phyloP scores from a whole-genome alignment of 64 coral and sea anemone species.

The Stichodactyla helianthus region DNA sequence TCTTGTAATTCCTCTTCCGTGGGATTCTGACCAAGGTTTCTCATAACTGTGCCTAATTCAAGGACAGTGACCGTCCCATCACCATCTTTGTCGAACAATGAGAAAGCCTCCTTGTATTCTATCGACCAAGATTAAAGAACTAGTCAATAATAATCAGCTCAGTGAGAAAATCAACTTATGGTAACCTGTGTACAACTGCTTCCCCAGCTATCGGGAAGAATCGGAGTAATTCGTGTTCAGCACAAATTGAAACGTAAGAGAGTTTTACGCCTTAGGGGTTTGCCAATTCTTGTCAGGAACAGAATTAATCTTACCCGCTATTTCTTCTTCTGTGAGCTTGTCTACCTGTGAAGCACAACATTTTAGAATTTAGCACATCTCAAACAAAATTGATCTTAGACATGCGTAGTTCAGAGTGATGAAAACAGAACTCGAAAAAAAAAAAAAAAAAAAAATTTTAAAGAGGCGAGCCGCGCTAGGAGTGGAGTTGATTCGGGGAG shows the following conservation, averaged over 20 bases:
- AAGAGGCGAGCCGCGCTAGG: too few relatives aligned
- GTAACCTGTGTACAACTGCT: too few relatives aligned
- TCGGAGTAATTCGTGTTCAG: too few relatives aligned
- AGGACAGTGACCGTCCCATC: conserved; percentile 5
- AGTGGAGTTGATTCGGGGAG: too few relatives aligned
- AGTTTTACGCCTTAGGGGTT: not conserved
- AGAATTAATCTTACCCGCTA: not conserved
- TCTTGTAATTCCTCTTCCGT: conserved; percentile 17
- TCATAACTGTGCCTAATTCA: conserved; percentile 23
- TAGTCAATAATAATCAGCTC: not conserved
- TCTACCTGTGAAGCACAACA: not conserved
- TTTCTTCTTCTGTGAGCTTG: conserved; percentile 12
- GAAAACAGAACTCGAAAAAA: too few relatives aligned
- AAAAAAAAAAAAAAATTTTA: too few relatives aligned
- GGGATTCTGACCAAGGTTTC: conserved; percentile 31
- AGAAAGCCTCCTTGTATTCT: conserved; percentile 30
- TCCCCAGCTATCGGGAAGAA: too few relatives aligned
- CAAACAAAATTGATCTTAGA: not conserved
- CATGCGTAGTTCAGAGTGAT: too few relatives aligned
- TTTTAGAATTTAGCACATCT: not conserved
- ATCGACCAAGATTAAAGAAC: not conserved
- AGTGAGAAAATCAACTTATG: too few relatives aligned
- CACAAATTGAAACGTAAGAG: too few relatives aligned
- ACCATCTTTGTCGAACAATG: conserved; percentile 24
- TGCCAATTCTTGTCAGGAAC: not conserved